Base-by-base conservation (phyloP, 2,797 vertebrate species). In the Thripadectes ignobilis region DNA sequence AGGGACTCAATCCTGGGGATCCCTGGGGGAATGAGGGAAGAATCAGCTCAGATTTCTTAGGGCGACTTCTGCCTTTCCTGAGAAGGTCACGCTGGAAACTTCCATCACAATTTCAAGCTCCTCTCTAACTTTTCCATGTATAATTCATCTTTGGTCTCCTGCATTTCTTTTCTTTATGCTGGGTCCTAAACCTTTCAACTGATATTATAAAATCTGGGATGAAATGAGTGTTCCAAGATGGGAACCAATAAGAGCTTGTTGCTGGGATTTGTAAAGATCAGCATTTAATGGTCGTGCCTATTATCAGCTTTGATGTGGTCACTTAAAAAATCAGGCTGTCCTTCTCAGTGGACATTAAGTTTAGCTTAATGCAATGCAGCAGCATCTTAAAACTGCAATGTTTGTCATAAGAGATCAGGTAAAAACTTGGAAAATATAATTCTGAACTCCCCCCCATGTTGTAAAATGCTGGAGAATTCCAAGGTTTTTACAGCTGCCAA, bases 101-200 rank as follows among this genome's bases (percentile, higher is more conserved):
- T 96, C 10, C 54, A 93, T 73, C 72, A 95, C 95, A 94, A 73
- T 71, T 77, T 92, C 43, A 32, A 86, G 63, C 36, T 2, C 4
- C 59, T 78, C 86, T 93, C 73, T 34, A 94, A 55, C 65, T 96
- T 95, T 91, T 63, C 77, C 65, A 97, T 96, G 89, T 94, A 93
- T 97, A 97, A 98, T 97, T 97, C 91, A 97, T 97, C 83, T 46
- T 74, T 38, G 54, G 12, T 93, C 73, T 92, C 86, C 57, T 87
- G 71, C 86, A 49, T 96, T 96, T n/a, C 49, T 95, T 88, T 84
- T 43, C 77, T 96, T 97, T 97, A 95, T 94, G 77, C 74, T 21
- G 77, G 77, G 34, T 93, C 75, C 97, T 97, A 97, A 97, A 97
- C 83, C 92, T 94, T 97, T 97, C 78, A 96, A 73, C 82, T 95